Base-by-base conservation (phyloP, 2,797 vertebrate genomes). In the Lagodon rhomboides region DNA sequence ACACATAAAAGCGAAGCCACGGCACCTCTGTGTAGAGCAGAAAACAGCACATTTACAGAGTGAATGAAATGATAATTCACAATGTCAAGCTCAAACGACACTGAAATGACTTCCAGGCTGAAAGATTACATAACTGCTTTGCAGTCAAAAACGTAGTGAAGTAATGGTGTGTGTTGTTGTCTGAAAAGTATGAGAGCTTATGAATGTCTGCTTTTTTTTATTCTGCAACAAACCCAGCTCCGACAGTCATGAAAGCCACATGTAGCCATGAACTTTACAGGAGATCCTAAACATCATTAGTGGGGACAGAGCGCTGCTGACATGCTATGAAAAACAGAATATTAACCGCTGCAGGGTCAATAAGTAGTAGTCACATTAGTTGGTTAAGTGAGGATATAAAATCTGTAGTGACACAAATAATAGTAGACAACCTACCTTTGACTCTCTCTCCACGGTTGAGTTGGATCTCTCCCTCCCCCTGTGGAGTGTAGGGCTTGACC, bases 381-480 rank as follows among this genome's bases (percentile, higher is more conserved):
- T 34, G 49, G 49, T 66, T 50, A 63, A 66, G 16, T 23, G 11
- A 77, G 38, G n/a, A 3, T 10, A 50, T n/a, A 73, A 25, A 73
- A 68, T 30, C 27, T 27, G 27, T 27, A 54, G 18, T 30, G 18
- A 54, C 8, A 66, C 20, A 66, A 49, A 60, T 34, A 25, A n/a
- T 10, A 71, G n/a, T 1, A 58, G 59, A 61, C 9, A 73, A 44
- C 92, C 62, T 93, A 94, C 98, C 98, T 96, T 99, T 99, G 90
- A 98, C 97, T 92, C 97, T 96, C 89, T 99, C 98, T 60, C 98
- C 98, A 51, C 97, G 96, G 94, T 99, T 97, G 76, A 99, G 96
- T 80, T 97, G 97, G 91, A 99, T 99, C 95, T 99, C 98, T 74
- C 97, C 98, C 34, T 98, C 97, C 79, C 98, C 98, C 90, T 97